A percentile compares a stretch with the other conserved stretches of the same genome.
Conservation (phyloP, 1,140 invertebrate genomes). For the Meloidogyne floridensis region DNA sequence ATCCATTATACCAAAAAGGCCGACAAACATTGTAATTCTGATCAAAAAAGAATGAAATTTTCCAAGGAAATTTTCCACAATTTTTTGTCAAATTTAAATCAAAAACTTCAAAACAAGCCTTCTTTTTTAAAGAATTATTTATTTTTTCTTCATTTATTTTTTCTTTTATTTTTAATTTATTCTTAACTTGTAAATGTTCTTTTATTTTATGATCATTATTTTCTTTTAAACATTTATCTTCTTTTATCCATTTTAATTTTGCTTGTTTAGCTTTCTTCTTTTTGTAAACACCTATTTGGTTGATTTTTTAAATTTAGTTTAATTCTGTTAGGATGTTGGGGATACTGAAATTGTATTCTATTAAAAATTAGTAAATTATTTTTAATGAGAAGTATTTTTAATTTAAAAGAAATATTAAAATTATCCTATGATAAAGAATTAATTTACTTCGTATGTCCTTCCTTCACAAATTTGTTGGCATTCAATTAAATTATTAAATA, state of each 20-base stretch:
- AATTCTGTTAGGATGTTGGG: too few species aligned
- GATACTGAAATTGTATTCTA: too few species aligned
- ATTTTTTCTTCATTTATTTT: background rate
- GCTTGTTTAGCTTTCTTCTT: too few species aligned
- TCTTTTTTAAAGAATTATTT: background rate
- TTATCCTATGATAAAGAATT: too few species aligned
- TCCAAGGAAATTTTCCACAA: slow-evolving; percentile 17
- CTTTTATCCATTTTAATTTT: too few species aligned
- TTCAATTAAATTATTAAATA: background rate
- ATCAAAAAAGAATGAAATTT: slow-evolving; percentile 29
- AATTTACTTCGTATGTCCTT: background rate
- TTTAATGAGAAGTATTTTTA: too few species aligned
- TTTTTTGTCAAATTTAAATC: slow-evolving; percentile 23
- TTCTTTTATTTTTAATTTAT: background rate
- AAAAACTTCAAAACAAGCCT: slow-evolving; percentile 28
- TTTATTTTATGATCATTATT: background rate
- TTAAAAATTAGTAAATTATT: too few species aligned
- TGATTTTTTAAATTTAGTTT: too few species aligned
- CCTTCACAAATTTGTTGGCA: slow-evolving; percentile 9
- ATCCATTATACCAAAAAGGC: slow-evolving; percentile 31
- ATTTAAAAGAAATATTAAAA: too few species aligned
- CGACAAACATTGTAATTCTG: slow-evolving; percentile 9
- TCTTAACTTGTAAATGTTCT: background rate
- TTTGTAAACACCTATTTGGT: too few species aligned
- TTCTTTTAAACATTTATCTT: too few species aligned